These are phyloP conservation scores for Nemapogon koenigi DNA, from an alignment of 2,888 invertebrate species.

Conservation along the genomic window DNA sequence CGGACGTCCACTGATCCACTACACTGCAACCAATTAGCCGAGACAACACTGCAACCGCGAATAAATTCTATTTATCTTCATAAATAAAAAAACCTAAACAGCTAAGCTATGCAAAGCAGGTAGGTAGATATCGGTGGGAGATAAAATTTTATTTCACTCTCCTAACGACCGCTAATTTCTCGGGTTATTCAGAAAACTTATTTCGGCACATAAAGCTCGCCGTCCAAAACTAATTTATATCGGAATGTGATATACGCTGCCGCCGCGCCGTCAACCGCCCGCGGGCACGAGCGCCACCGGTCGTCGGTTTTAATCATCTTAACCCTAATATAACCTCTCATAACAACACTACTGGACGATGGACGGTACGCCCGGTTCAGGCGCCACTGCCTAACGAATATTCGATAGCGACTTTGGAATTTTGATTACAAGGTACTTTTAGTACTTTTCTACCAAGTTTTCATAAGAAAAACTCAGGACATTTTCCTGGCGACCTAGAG, in stretches of 20 bases:
- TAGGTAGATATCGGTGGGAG: no score
- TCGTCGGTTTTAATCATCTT: slow-evolving; percentile 49
- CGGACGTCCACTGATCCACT: slow-evolving; percentile 26
- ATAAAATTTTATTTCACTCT: slow-evolving; percentile 5
- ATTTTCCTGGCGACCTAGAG: no score
- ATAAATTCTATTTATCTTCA: no score
- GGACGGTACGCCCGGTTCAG: no score
- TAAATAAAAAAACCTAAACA: no score
- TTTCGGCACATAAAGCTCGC: slow-evolving; percentile 43
- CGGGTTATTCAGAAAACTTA: slow-evolving; percentile 24
- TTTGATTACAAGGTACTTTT: no score
- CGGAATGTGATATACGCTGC: slow-evolving; percentile 54
- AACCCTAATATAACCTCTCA: slow-evolving; percentile 11
- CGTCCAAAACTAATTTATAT: slow-evolving; percentile 59
- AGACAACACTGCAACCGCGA: slow-evolving; percentile 21
- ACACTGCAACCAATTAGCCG: slow-evolving; percentile 35
- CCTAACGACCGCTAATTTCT: slow-evolving; percentile 12
- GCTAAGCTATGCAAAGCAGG: no score
- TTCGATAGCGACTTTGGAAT: no score
- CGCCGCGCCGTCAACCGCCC: slow-evolving; percentile 34
- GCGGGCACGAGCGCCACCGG: slow-evolving; percentile 46
- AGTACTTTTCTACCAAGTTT: no score
- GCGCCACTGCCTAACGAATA: no score
- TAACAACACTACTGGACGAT: slow-evolving; percentile 5
- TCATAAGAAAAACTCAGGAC: no score